Evolutionary conservation across 1,140 invertebrate species (phyloP).

Genomic region (Gonatopus flavifemur): DNA sequence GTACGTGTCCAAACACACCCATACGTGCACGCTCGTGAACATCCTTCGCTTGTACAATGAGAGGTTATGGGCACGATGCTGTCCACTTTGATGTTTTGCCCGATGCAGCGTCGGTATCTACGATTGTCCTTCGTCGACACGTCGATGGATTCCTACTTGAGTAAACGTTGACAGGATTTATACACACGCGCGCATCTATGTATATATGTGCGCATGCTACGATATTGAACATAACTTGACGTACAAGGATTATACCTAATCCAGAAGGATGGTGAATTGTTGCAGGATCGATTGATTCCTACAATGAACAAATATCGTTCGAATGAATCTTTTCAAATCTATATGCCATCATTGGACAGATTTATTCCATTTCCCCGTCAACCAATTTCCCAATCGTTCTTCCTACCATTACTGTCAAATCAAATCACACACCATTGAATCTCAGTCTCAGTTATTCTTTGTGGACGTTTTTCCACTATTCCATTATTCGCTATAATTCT

Average conservation of each 20-base stretch:
- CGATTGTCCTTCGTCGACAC: constrained; percentile 19
- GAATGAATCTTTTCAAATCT: too few species aligned
- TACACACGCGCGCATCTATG: neutral
- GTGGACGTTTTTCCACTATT: too few species aligned
- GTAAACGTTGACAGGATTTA: constrained; percentile 36
- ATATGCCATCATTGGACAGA: neutral
- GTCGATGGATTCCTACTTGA: constrained; percentile 37
- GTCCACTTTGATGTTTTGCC: constrained; percentile 38
- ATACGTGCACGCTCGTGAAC: neutral
- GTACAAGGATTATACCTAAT: neutral
- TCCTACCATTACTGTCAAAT: too few species aligned
- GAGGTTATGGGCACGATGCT: constrained; percentile 33
- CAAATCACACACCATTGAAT: too few species aligned
- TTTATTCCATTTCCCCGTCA: too few species aligned
- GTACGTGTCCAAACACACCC: neutral
- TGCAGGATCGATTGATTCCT: neutral
- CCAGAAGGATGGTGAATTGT: neutral
- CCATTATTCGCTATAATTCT: too few species aligned
- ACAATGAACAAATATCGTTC: neutral
- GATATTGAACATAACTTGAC: neutral
- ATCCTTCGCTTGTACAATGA: constrained; percentile 29
- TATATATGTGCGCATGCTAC: neutral
- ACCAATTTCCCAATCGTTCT: too few species aligned
- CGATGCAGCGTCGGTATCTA: constrained; percentile 17
- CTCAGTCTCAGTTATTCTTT: too few species aligned